These are phyloP conservation scores for Torymus tubicola DNA, from an alignment of 2,888 invertebrate genomes.

Conservation along the genomic window DNA sequence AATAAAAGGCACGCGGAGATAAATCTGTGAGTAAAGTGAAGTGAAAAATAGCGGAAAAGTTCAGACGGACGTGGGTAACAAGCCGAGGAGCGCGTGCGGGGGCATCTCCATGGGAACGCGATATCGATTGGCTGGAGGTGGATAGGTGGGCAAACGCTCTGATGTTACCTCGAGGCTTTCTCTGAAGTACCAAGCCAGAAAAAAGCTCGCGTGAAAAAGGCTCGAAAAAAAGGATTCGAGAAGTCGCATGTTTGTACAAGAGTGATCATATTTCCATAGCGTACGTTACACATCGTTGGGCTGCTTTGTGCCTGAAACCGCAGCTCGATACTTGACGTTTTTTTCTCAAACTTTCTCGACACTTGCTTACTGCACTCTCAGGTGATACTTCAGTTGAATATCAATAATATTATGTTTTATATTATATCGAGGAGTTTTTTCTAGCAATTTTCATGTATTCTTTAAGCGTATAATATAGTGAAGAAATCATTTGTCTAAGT, in stretches of 20 bases:
- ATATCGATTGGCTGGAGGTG: slow-evolving; percentile 71
- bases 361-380: no score
- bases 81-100: slow-evolving; percentile 64
- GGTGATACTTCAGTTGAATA: no score
- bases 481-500: no score
- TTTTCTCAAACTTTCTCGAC: no score
- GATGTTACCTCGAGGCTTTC: slow-evolving; percentile 49
- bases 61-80: slow-evolving; percentile 72
- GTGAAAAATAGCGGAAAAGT: not conserved
- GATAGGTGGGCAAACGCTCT: slow-evolving; percentile 59
- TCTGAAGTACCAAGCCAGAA: no score
- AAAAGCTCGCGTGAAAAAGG: no score
- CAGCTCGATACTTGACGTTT: not conserved
- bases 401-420: no score
- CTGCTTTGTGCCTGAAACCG: not conserved
- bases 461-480: no score
- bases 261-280: not conserved
- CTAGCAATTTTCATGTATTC: no score
- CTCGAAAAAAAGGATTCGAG: no score
- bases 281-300: not conserved
- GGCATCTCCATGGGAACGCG: slow-evolving; percentile 74
- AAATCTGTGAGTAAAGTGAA: no score
- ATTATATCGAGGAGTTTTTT: no score
- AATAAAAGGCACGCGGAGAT: not conserved
- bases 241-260: not conserved